A percentile compares a stretch with the other conserved stretches of the same genome.
These are phyloP conservation scores for Malaclemys terrapin DNA, from an alignment of 2,113 vertebrate genomes.

Conservation along the genomic window DNA sequence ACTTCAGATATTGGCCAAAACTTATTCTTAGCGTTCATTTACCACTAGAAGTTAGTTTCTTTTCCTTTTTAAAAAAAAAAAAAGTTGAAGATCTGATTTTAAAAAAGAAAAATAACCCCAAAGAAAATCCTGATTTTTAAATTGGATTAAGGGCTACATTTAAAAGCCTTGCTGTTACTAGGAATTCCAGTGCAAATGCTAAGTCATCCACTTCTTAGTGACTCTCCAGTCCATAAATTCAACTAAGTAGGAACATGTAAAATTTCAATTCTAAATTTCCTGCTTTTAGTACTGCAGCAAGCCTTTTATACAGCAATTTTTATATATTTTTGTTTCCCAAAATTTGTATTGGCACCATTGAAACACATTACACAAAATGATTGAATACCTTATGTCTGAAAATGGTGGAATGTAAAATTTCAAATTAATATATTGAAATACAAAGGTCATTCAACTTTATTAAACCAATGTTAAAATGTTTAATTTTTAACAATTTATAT, in stretches of 20 bases:
- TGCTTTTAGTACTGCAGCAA: neutral
- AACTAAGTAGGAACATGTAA: neutral
- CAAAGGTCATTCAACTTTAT: neutral
- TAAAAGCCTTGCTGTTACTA: neutral
- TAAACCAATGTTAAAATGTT: neutral
- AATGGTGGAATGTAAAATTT: neutral
- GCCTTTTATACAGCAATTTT: neutral
- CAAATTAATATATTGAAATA: neutral
- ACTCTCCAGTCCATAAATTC: neutral
- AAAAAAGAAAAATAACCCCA: too few species aligned
- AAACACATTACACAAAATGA: neutral
- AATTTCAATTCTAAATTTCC: neutral
- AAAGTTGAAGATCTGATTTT: too few species aligned
- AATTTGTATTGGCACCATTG: neutral
- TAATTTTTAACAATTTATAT: neutral
- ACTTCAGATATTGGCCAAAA: neutral
- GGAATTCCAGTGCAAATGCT: neutral
- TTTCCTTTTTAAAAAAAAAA: neutral
- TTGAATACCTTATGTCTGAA: neutral
- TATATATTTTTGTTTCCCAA: neutral
- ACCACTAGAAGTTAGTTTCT: neutral
- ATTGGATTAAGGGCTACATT: neutral
- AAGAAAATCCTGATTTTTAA: neutral
- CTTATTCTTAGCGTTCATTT: neutral
- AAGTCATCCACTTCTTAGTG: neutral